Percentiles rank a stretch among this genome's conserved stretches.
Conservation (phyloP, 1,140 invertebrate species). For the Zaprionus davidi region DNA sequence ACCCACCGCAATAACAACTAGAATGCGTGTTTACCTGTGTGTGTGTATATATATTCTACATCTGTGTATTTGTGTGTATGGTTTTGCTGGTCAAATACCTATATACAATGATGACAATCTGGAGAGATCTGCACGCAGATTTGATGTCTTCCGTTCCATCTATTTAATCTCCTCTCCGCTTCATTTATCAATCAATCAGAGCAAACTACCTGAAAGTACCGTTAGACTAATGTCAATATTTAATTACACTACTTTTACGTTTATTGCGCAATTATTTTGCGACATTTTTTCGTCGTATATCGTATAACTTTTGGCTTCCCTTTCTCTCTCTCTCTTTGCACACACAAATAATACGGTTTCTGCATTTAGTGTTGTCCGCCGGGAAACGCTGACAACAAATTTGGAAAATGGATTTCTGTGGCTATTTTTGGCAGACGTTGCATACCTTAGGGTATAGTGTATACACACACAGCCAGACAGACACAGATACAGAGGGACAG, state of each 20-base stretch:
- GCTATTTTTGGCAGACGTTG: slow-evolving; percentile 60
- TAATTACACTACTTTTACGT: slow-evolving; percentile 17
- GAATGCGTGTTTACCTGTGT: neutral
- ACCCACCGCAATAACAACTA: slow-evolving; percentile 23
- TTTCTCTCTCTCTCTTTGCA: neutral
- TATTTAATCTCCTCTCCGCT: slow-evolving; percentile 18
- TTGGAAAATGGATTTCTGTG: slow-evolving; percentile 68
- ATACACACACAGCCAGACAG: neutral
- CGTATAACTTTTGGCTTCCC: slow-evolving; percentile 14
- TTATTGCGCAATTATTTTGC: slow-evolving; percentile 3
- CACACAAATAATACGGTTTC: neutral
- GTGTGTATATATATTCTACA: neutral
- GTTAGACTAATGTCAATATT: slow-evolving; percentile 12
- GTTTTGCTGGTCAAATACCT: neutral
- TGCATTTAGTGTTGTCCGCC: slow-evolving; percentile 17
- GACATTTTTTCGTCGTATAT: slow-evolving; percentile 4
- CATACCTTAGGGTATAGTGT: slow-evolving; percentile 45
- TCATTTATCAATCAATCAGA: slow-evolving; percentile 21
- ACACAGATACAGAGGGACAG: neutral
- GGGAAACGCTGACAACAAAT: slow-evolving; percentile 59
- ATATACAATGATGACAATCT: slow-evolving; percentile 13
- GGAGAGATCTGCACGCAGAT: slow-evolving; percentile 2
- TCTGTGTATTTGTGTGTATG: neutral
- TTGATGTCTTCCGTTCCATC: slow-evolving; percentile 4
- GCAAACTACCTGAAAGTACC: slow-evolving; percentile 4